phyloP scores from a whole-genome alignment of 2,888 invertebrate species.

The Rambutsinella grinnellia region DNA sequence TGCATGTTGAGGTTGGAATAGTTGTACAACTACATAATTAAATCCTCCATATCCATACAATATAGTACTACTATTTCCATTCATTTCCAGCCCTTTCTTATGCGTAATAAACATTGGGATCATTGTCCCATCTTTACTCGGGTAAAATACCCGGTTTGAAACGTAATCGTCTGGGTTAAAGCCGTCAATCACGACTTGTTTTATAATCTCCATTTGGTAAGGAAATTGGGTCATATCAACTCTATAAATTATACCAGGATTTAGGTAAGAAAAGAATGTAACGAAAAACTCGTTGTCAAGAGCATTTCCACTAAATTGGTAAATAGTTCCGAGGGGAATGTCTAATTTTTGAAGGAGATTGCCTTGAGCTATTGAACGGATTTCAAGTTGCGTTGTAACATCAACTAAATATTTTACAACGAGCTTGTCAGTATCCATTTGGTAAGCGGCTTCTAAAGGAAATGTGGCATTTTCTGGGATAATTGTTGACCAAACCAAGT shows the following conservation, averaged over 20 bases:
- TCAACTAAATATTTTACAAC: conserved; percentile 91
- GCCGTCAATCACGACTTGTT: conserved; percentile 71
- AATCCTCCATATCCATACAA: conserved; percentile 98
- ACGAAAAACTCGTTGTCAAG: conserved; percentile 91
- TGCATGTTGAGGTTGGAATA: conserved; percentile 91
- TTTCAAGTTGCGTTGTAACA: conserved; percentile 91
- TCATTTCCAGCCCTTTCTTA: conserved; percentile 73
- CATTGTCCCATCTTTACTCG: conserved; percentile 91
- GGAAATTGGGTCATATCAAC: conserved; percentile 78
- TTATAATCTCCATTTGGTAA: conserved; percentile 71
- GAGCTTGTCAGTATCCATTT: conserved; percentile 76
- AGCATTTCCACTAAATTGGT: conserved; percentile 86
- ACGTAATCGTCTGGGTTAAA: conserved; percentile 84
- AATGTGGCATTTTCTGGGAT: conserved; percentile 90
- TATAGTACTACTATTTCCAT: conserved; percentile 80
- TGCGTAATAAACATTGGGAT: conserved; percentile 95
- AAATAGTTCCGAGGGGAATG: conserved; percentile 88
- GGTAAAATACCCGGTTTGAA: conserved; percentile 91
- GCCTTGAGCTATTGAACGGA: conserved; percentile 82
- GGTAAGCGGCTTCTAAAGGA: too few species aligned
- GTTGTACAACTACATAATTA: too few species aligned
- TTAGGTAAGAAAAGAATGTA: conserved; percentile 92
- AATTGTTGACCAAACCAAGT: conserved; percentile 86
- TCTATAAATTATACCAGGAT: conserved; percentile 87
- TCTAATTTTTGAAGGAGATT: conserved; percentile 79